A percentile compares a stretch with the other conserved stretches of the same genome.
Conservation (phyloP, 2,888 invertebrate genomes). For the Malthinus seriepunctatus region DNA sequence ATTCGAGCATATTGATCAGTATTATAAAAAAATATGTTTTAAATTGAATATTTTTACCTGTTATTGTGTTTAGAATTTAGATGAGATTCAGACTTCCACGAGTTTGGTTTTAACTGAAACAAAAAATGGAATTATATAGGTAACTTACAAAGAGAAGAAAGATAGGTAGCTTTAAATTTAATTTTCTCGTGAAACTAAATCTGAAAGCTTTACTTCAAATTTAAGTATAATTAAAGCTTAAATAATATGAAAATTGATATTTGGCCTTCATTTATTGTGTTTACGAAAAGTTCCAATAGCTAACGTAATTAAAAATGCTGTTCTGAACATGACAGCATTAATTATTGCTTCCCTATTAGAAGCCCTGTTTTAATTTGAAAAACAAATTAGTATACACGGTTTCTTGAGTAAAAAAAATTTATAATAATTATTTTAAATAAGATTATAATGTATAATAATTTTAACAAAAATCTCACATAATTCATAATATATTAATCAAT, state of each 20-base stretch:
- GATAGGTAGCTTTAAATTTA: no score
- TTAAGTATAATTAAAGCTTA: no score
- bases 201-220: no score
- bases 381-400: slow-evolving; percentile 17
- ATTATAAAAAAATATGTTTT: background rate
- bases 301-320: slow-evolving; percentile 10
- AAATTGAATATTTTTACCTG: slow-evolving; percentile 40
- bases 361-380: slow-evolving; percentile 13
- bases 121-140: slow-evolving; percentile 20
- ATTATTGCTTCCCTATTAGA: slow-evolving; percentile 19
- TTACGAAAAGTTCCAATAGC: slow-evolving; percentile 9
- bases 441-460: background rate
- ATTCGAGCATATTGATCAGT: no score
- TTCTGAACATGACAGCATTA: slow-evolving; percentile 17
- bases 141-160: no score
- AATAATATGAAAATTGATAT: background rate
- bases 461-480: no score
- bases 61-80: slow-evolving; percentile 49
- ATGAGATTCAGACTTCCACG: slow-evolving; percentile 53
- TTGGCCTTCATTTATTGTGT: slow-evolving; percentile 1
- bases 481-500: no score
- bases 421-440: background rate
- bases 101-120: slow-evolving; percentile 50
- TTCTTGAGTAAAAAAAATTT: background rate
- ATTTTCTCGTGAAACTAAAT: no score